Evolutionary conservation across 2,888 invertebrate species (phyloP).

Genomic region (Mesochorus sp.): DNA sequence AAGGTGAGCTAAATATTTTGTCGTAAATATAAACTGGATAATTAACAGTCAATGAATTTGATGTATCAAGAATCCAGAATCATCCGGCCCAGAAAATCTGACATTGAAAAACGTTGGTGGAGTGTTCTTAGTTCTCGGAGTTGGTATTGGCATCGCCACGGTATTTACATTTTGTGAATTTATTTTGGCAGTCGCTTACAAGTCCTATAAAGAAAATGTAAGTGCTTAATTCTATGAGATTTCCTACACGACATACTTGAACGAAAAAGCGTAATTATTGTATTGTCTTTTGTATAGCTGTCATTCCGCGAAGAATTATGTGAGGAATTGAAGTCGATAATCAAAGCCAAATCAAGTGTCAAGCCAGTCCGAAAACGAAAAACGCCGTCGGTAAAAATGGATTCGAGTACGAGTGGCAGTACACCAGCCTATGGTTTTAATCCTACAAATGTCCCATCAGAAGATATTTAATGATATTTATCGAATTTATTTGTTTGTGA

Average conservation of each 20-base stretch:
- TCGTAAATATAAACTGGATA: too few relatives aligned
- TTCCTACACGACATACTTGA: too few relatives aligned
- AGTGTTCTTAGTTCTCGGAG: constrained; percentile 89
- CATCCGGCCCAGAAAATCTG: constrained; percentile 84
- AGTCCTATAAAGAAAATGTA: constrained; percentile 83
- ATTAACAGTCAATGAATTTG: too few relatives aligned
- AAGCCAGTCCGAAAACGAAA: constrained; percentile 85
- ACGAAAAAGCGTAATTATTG: too few relatives aligned
- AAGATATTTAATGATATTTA: constrained; percentile 10
- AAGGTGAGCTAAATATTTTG: constrained; percentile 81
- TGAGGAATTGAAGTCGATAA: constrained; percentile 89
- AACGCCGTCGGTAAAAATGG: constrained; percentile 79
- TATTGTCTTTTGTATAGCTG: constrained; percentile 24
- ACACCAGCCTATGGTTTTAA: constrained; percentile 73
- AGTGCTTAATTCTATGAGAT: not conserved
- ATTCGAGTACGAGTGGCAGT: constrained; percentile 65
- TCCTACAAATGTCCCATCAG: constrained; percentile 68
- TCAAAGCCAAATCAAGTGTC: constrained; percentile 87
- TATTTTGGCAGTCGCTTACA: constrained; percentile 83
- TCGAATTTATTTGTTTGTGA: not conserved
- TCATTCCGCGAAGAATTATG: constrained; percentile 86
- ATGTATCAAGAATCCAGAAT: constrained; percentile 75
- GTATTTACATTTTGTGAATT: constrained; percentile 88
- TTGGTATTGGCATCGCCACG: constrained; percentile 86
- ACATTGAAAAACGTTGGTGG: constrained; percentile 93